phyloP scores from a whole-genome alignment of 2,888 invertebrate species.

The Xylocampa areola region DNA sequence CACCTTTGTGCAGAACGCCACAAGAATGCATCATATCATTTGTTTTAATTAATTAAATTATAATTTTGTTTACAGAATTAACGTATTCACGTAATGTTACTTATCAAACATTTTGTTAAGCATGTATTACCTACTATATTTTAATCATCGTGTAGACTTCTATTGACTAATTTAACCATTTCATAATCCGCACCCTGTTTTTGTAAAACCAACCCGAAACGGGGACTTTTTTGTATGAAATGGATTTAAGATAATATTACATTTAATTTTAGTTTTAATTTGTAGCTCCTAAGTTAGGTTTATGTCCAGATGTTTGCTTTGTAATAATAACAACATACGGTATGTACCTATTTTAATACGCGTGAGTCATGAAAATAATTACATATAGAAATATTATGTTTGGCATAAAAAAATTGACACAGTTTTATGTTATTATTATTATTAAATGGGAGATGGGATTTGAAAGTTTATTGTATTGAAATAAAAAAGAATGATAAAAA shows the following conservation, averaged over 20 bases:
- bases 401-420: conserved; percentile 45
- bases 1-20: conserved; percentile 78
- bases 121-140: conserved; percentile 66
- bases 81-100: conserved; percentile 78
- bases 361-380: conserved; percentile 23
- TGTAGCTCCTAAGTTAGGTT: conserved; percentile 42
- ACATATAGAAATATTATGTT: conserved; percentile 36
- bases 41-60: conserved; percentile 87
- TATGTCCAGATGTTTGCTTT: conserved; percentile 37
- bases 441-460: conserved; percentile 47
- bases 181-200: conserved; percentile 63
- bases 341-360: conserved; percentile 40
- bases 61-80: conserved; percentile 81
- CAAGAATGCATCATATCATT: conserved; percentile 91
- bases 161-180: conserved; percentile 68
- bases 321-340: conserved; percentile 53
- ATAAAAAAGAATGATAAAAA: conserved; percentile 45
- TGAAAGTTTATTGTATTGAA: conserved; percentile 45
- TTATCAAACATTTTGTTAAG: conserved; percentile 73
- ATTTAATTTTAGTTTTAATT: conserved; percentile 56
- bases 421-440: conserved; percentile 55
- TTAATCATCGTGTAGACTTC: conserved; percentile 58
- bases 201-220: conserved; percentile 70
- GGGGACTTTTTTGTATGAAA: conserved; percentile 89
- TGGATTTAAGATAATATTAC: conserved; percentile 65